Evolutionary conservation across 1,140 invertebrate species (phyloP), one percentile per base, ranked within the genome.

Genomic region (Cherax quadricarinatus): DNA sequence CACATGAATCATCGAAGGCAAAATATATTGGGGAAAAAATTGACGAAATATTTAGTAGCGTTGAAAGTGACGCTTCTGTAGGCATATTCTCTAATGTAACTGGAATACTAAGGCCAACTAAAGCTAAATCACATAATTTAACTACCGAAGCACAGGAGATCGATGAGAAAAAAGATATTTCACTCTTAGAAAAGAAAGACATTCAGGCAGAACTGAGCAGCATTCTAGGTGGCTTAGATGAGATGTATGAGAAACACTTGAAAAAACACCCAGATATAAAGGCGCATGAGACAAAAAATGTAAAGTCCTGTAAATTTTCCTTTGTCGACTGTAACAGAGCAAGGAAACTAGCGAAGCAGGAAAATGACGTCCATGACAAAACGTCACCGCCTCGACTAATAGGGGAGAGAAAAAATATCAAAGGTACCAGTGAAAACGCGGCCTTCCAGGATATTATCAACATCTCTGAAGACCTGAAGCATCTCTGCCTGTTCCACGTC

Each of bases 381-480:
- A 30, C n/a, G 5, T 24, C 70, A 24, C 70, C 5, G 24, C 18
- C 24, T 24, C 24, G 6, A n/a, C 60, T 10, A 24, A 12, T 70
- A 78, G 12, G 6, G n/a, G 53, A 30, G 80, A 48, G 48, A 49
- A 51, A 80, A 24, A 51, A 9, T n/a, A 30, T 1, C 9, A 53
- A 30, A 70, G 9, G 24, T 60, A 2, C 51, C 41, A 49, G 24
- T 60, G 87, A 70, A 41, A 62, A 89, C 16, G 16, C 70, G 62
- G 66, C 84, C 9, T 91, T 86, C 53, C 70, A 86, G 48, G 90
- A 91, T 53, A 91, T 91, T 41, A 62, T 91, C 24, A 60, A 91
- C 62, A 86, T 91, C 16, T 91, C 90, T 21, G 90, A 91, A 80
- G 90, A 91, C 49, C n/a, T 91, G 60, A 91, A 91, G 41, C 70